Conservation (phyloP, 2,888 invertebrate genomes). For the Clostera curtula region DNA sequence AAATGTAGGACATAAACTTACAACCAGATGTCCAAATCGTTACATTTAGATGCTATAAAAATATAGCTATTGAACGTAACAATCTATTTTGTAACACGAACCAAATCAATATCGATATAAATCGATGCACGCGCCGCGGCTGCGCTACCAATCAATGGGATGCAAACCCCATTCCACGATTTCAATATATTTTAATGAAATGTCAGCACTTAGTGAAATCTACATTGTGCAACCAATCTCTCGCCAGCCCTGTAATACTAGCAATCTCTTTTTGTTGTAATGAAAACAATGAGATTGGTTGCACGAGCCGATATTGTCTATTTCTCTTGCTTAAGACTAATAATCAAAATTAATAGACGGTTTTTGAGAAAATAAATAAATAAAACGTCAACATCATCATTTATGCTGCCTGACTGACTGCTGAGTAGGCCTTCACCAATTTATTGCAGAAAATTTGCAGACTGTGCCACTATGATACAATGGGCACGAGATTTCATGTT, state of each 20-base stretch:
- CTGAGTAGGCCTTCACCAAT: no score
- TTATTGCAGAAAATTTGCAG: no score
- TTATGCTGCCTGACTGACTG: no score
- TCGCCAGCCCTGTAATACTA: constrained; percentile 31
- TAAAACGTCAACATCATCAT: no score
- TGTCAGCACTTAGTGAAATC: constrained; percentile 67
- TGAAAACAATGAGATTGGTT: constrained; percentile 31
- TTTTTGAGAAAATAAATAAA: no score
- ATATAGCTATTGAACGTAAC: constrained; percentile 31
- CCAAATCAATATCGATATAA: constrained; percentile 57
- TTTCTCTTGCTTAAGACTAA: no score
- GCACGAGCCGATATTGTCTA: constrained; percentile 11
- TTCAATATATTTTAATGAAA: constrained; percentile 72
- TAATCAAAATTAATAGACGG: no score
- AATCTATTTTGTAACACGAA: constrained; percentile 45
- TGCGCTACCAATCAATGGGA: constrained; percentile 63
- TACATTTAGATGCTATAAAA: constrained; percentile 24
- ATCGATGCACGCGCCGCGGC: constrained; percentile 50
- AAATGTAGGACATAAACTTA: neutral
- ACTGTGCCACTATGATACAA: no score
- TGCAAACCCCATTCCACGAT: constrained; percentile 68
- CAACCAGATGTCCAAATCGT: constrained; percentile 3
- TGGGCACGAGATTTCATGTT: no score
- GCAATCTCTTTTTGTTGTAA: constrained; percentile 33
- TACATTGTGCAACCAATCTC: constrained; percentile 52